Percentiles rank a stretch among this genome's conserved stretches.
These are phyloP conservation scores for Euborellia annulipes DNA, from an alignment of 1,140 invertebrate species.

Conservation along the genomic window DNA sequence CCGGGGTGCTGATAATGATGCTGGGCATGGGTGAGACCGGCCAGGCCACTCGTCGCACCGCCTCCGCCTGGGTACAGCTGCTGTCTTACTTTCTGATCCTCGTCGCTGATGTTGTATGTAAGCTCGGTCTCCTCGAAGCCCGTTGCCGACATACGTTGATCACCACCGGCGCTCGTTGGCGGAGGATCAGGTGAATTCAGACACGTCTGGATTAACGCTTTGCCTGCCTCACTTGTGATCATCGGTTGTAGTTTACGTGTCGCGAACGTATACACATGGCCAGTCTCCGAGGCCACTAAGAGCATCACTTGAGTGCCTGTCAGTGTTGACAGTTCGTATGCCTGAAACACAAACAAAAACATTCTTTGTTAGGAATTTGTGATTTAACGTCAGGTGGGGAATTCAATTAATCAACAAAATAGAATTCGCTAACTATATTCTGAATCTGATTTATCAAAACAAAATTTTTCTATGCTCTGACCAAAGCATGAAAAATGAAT, in stretches of 20 bases:
- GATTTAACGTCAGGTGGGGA: too few relatives aligned
- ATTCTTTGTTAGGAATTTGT: too few relatives aligned
- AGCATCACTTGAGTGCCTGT: constrained; percentile 99
- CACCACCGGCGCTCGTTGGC: constrained; percentile 44
- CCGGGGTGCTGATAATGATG: constrained; percentile 36
- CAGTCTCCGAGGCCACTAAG: constrained; percentile 86
- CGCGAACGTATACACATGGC: constrained; percentile 99
- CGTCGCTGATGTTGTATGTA: constrained; percentile 87
- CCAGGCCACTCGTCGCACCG: constrained; percentile 7
- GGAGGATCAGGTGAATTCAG: constrained; percentile 93
- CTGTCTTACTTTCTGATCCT: constrained; percentile 92
- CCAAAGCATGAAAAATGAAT: too few relatives aligned
- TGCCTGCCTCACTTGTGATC: constrained; percentile 98
- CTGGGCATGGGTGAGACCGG: constrained; percentile 33
- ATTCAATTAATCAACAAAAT: too few relatives aligned
- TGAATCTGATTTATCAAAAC: too few relatives aligned
- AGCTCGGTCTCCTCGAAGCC: constrained; percentile 97
- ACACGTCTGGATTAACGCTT: constrained; percentile 96
- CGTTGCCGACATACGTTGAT: constrained; percentile 94
- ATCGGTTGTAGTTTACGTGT: constrained; percentile 97
- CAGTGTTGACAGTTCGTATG: constrained; percentile 95
- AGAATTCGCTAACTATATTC: too few relatives aligned
- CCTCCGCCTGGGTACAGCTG: constrained; percentile 59
- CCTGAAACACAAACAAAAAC: constrained; percentile 45
- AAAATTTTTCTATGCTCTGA: too few relatives aligned